These are phyloP conservation scores for Drosophila prolongata DNA, from an alignment of 2,888 invertebrate genomes.

Conservation along the genomic window DNA sequence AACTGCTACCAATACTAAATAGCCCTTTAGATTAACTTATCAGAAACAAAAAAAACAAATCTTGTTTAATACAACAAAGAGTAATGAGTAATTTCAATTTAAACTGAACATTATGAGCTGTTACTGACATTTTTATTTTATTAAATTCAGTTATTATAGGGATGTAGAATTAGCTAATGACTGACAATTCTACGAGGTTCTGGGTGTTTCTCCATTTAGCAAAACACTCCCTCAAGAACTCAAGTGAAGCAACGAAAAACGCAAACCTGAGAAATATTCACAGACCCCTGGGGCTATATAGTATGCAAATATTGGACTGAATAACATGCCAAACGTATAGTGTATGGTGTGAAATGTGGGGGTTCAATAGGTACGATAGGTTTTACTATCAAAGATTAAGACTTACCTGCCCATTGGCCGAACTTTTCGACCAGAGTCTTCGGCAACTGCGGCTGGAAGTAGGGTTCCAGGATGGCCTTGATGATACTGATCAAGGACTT, in stretches of 20 bases:
- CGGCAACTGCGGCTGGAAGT: constrained; percentile 88
- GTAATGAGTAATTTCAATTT: constrained; percentile 14
- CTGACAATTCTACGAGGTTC: not conserved
- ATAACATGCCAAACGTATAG: not conserved
- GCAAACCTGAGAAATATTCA: constrained; percentile 10
- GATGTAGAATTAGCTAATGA: not conserved
- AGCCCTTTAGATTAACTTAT: not conserved
- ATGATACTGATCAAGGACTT: constrained; percentile 87
- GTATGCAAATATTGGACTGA: constrained; percentile 22
- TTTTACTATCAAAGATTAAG: not conserved
- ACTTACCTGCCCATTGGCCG: constrained; percentile 95
- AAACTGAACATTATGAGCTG: not conserved
- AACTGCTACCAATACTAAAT: not conserved
- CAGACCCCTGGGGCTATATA: constrained; percentile 11
- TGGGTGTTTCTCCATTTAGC: not conserved
- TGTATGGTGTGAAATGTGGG: not conserved
- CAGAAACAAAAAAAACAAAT: not conserved
- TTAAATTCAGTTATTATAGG: not conserved
- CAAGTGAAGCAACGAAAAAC: not conserved
- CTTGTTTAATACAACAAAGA: not conserved
- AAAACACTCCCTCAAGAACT: constrained; percentile 2
- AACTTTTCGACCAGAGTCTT: constrained; percentile 88
- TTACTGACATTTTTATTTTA: not conserved
- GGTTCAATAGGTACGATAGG: not conserved
- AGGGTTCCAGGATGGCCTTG: constrained; percentile 88